Percentiles rank a stretch among this genome's conserved stretches.
Conservation (phyloP, 2,888 invertebrate species). For the Chrysolina oricalcia region DNA sequence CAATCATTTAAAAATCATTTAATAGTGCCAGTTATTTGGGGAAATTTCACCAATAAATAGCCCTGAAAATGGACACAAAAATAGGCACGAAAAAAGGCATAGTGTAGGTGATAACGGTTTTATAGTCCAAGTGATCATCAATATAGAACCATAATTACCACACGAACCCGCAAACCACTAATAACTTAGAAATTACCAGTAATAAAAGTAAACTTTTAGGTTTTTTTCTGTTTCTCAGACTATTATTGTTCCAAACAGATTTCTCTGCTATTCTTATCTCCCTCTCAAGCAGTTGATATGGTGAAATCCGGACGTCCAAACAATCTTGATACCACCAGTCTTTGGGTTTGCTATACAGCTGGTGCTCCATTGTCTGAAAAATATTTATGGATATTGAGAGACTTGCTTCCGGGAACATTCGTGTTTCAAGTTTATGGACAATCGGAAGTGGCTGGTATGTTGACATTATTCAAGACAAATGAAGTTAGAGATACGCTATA, state of each 20-base stretch:
- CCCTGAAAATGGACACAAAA: too few species aligned
- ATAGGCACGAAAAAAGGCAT: too few species aligned
- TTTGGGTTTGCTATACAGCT: slow-evolving; percentile 59
- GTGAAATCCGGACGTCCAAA: slow-evolving; percentile 64
- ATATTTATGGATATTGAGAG: slow-evolving; percentile 60
- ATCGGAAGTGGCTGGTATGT: slow-evolving; percentile 65
- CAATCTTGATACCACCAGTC: slow-evolving; percentile 62
- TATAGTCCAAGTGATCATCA: too few species aligned
- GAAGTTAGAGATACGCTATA: slow-evolving; percentile 59
- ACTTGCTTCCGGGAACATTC: slow-evolving; percentile 66
- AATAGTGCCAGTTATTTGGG: too few species aligned
- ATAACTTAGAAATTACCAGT: too few species aligned
- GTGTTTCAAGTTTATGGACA: slow-evolving; percentile 65
- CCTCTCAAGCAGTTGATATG: slow-evolving; percentile 60
- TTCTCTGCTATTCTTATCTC: slow-evolving; percentile 59
- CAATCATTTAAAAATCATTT: too few species aligned
- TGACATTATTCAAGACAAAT: slow-evolving; percentile 59
- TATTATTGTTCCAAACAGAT: slow-evolving; percentile 53
- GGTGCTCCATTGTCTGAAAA: slow-evolving; percentile 63
- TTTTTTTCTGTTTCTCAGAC: not conserved
- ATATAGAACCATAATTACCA: too few species aligned
- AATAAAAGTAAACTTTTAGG: not conserved
- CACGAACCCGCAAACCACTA: too few species aligned
- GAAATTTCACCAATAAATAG: too few species aligned
- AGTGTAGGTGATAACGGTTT: too few species aligned